Percentiles rank a stretch among this genome's conserved stretches.
These are phyloP conservation scores for Petrocephalus zakoni DNA, from an alignment of 2,113 vertebrate species.

Conservation along the genomic window DNA sequence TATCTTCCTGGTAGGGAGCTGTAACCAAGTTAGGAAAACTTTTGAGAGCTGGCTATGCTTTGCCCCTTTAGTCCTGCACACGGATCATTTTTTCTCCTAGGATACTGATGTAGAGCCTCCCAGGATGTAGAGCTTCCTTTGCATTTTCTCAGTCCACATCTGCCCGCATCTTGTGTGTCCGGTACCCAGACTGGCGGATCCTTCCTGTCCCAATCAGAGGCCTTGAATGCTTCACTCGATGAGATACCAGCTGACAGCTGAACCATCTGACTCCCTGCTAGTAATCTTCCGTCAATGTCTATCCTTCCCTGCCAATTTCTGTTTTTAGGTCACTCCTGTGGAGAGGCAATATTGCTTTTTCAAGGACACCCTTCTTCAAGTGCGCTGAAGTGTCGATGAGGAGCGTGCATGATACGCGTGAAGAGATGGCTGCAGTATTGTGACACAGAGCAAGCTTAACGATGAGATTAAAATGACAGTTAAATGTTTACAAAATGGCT, in stretches of 20 bases:
- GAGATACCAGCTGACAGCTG: constrained; percentile 10
- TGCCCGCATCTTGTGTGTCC: background rate
- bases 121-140: background rate
- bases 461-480: background rate
- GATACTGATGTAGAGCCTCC: background rate
- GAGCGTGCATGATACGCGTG: background rate
- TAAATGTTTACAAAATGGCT: background rate
- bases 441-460: background rate
- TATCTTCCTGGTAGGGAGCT: background rate
- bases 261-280: constrained; percentile 10
- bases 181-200: background rate
- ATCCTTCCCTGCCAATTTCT: background rate
- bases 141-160: background rate
- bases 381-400: background rate
- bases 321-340: constrained; percentile 18
- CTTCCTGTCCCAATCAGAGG: background rate
- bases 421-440: background rate
- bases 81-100: background rate
- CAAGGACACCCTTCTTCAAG: constrained; percentile 21
- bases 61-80: background rate
- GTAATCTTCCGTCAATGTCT: background rate
- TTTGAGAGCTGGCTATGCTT: background rate
- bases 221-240: background rate
- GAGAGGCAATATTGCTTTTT: constrained; percentile 21
- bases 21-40: background rate